These are phyloP conservation scores for Trichonephila clavata DNA, from an alignment of 1,140 invertebrate species.

Conservation along the genomic window DNA sequence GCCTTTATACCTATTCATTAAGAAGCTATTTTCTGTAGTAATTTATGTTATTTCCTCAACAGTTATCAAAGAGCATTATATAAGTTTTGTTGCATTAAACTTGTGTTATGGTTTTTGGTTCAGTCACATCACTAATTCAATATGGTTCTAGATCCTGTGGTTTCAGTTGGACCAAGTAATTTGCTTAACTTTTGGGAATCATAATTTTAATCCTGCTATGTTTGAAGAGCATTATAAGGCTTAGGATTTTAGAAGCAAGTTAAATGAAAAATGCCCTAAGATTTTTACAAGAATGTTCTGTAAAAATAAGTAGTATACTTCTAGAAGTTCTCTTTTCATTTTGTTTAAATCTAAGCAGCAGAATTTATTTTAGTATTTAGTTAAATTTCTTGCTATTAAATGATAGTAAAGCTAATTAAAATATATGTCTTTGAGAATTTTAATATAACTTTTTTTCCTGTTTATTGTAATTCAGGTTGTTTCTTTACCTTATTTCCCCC, in stretches of 20 bases:
- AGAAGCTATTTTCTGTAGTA: constrained; percentile 26
- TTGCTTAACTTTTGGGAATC: constrained; percentile 31
- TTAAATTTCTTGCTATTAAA: no score
- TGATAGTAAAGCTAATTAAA: no score
- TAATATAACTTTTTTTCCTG: no score
- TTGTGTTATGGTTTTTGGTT: constrained; percentile 19
- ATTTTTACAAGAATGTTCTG: background rate
- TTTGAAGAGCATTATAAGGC: background rate
- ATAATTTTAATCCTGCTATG: constrained; percentile 6
- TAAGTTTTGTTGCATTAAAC: background rate
- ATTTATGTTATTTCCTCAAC: background rate
- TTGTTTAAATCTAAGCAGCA: no score
- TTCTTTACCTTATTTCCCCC: no score
- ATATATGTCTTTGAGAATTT: no score
- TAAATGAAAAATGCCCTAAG: background rate
- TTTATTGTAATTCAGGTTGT: no score
- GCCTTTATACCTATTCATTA: constrained; percentile 56
- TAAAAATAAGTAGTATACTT: no score
- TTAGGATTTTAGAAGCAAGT: background rate
- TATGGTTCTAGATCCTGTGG: constrained; percentile 49
- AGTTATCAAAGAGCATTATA: background rate
- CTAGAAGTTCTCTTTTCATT: no score
- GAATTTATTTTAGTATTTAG: no score
- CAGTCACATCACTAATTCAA: background rate
- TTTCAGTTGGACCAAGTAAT: constrained; percentile 65